Conservation (phyloP, 2,113 vertebrate genomes). For the Vimba vimba region DNA sequence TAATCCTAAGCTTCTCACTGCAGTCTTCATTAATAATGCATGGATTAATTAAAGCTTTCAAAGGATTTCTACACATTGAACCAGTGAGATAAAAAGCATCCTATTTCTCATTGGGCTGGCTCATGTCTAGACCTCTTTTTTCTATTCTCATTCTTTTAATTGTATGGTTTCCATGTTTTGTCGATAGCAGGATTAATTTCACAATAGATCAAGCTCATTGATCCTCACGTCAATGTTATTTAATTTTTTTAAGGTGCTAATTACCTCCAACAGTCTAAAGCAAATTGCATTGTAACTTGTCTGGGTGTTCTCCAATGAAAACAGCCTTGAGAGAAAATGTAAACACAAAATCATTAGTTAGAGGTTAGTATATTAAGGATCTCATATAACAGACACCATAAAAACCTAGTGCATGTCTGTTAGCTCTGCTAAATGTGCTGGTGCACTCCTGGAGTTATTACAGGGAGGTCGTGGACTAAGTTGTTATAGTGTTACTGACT, state of each 20-base stretch:
- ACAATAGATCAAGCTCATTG: constrained; percentile 82
- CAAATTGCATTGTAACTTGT: constrained; percentile 80
- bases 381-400: neutral
- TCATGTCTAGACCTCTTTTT: constrained; percentile 36
- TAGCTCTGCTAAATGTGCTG: neutral
- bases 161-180: constrained; percentile 78
- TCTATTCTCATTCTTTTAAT: constrained; percentile 69
- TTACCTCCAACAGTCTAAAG: constrained; percentile 76
- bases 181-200: constrained; percentile 83
- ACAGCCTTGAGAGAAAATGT: constrained; percentile 50
- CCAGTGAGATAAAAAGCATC: constrained; percentile 80
- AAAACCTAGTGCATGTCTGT: neutral
- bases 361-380: neutral
- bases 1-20: constrained; percentile 77
- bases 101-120: constrained; percentile 66
- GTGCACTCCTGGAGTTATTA: neutral
- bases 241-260: constrained; percentile 81
- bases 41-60: constrained; percentile 85
- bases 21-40: constrained; percentile 83
- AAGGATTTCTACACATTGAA: constrained; percentile 79
- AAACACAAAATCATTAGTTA: constrained; percentile 11
- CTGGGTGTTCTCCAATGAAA: constrained; percentile 77
- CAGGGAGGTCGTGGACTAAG: neutral
- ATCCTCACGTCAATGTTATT: constrained; percentile 80
- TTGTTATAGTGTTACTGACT: neutral